These are phyloP conservation scores for Propithecus deckenii DNA, from an alignment of 2,797 vertebrate species.

Conservation along the genomic window DNA sequence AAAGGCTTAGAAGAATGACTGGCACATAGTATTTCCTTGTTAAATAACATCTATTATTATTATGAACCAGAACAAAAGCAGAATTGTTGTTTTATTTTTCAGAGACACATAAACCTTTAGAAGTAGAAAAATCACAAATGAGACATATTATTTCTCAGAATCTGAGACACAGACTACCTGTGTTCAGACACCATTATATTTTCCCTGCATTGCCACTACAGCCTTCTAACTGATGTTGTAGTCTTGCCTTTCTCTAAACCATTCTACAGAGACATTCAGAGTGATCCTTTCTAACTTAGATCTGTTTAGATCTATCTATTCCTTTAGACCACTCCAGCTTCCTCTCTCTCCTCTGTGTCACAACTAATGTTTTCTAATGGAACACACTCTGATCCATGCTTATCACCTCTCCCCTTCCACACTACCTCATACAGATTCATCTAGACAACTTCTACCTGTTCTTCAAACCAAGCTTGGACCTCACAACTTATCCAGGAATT, in stretches of 20 bases:
- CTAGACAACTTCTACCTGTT: not conserved
- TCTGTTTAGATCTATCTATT: not conserved
- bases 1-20: not conserved
- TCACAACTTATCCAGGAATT: not conserved
- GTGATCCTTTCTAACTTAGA: not conserved
- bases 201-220: not conserved
- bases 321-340: not conserved
- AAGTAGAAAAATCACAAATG: not conserved
- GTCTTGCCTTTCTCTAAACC: not conserved
- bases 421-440: not conserved
- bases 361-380: not conserved
- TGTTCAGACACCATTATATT: not conserved
- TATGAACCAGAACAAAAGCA: not conserved
- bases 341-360: not conserved
- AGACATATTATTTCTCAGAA: not conserved
- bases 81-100: conserved; percentile 10
- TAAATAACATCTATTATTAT: conserved; percentile 16
- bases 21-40: not conserved
- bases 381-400: not conserved
- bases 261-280: not conserved
- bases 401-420: not conserved
- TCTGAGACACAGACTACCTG: not conserved
- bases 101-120: conserved; percentile 22
- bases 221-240: not conserved
- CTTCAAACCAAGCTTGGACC: not conserved